Base-by-base conservation (phyloP, 2,888 invertebrate genomes). In the Dermolepida albohirtum region DNA sequence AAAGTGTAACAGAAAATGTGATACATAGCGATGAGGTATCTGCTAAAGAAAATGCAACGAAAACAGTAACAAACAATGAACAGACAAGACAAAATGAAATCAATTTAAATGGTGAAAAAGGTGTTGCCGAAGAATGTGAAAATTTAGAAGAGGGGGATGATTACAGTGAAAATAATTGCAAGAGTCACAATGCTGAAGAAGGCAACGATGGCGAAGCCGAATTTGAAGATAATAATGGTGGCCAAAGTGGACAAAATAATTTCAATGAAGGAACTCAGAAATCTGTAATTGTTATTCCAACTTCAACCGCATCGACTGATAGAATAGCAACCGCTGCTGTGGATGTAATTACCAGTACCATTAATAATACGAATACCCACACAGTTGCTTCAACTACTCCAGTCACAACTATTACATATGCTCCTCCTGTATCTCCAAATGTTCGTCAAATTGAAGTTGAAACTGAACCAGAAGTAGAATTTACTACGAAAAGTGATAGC, bases 401-500 rank as follows among this genome's bases (percentile, higher is more conserved):
- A 29, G 12, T 12, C n/a, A n/a, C 51, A n/a, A 27, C 29, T n/a
- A 55, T 14, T n/a, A 50, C 22, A 34, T 8, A 5, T 22, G n/a
- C 27, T 17, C 22, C 22, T 5, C 50, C 50, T 6, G 27, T 27
- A 12, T 12, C 59, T 14, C 39, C 16, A 29, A 14, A 29, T 29
- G 6, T 14, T n/a, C 41, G 43, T 27, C 41, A 57, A 44, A 39
- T 57, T 16, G 49, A 66, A 27, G 8, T 44, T 7, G 54, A 64
- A n/a, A 62, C 44, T 1, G 67, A 64, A 8, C 57, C 67, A 64
- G 80, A 59, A 81, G 22, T 74, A 5, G 72, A 74, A 81, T 77
- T 84, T 82, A 5, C 87, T 82, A 64, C 85, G 47, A 74, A 71
- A 59, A 67, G 70, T 29, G 70, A 76, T 51, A 72, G 71, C 62